phyloP scores from a whole-genome alignment of 1,140 invertebrate species.

The Rhyzopertha dominica region DNA sequence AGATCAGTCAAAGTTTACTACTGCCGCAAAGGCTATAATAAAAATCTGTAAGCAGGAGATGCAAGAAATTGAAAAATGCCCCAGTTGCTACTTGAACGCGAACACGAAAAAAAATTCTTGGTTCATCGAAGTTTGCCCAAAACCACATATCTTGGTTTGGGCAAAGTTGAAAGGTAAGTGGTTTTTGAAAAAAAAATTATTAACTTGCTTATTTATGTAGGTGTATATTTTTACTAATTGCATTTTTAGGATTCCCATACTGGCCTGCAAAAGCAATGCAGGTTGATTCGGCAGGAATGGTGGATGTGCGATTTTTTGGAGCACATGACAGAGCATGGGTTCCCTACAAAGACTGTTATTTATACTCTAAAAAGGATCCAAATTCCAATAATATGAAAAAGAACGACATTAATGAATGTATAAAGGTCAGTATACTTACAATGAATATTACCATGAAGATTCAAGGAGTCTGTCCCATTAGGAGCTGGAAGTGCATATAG shows the following conservation, averaged over 20 bases:
- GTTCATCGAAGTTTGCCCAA: constrained; percentile 86
- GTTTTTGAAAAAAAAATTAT: constrained; percentile 4
- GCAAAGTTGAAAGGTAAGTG: constrained; percentile 76
- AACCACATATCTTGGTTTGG: constrained; percentile 85
- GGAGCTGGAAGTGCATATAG: constrained; percentile 71
- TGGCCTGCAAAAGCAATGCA: constrained; percentile 92
- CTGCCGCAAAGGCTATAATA: constrained; percentile 70
- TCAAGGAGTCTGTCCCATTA: constrained; percentile 23
- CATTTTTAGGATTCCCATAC: constrained; percentile 70
- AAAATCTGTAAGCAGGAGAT: constrained; percentile 83
- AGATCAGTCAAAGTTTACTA: constrained; percentile 72
- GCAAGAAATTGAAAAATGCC: constrained; percentile 88
- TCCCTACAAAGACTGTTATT: constrained; percentile 73
- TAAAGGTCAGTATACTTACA: constrained; percentile 43
- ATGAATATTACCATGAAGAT: not conserved
- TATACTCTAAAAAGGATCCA: constrained; percentile 69
- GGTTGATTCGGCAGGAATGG: constrained; percentile 62
- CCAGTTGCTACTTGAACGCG: constrained; percentile 84
- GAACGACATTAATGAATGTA: constrained; percentile 58
- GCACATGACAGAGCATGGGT: constrained; percentile 92
- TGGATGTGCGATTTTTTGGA: constrained; percentile 92
- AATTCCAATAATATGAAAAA: constrained; percentile 56
- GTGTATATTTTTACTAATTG: not conserved
- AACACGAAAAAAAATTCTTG: constrained; percentile 76
- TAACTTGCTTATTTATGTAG: not conserved